Evolutionary conservation across 1,140 invertebrate species (phyloP).

Genomic region (Scaptomyza hsui): DNA sequence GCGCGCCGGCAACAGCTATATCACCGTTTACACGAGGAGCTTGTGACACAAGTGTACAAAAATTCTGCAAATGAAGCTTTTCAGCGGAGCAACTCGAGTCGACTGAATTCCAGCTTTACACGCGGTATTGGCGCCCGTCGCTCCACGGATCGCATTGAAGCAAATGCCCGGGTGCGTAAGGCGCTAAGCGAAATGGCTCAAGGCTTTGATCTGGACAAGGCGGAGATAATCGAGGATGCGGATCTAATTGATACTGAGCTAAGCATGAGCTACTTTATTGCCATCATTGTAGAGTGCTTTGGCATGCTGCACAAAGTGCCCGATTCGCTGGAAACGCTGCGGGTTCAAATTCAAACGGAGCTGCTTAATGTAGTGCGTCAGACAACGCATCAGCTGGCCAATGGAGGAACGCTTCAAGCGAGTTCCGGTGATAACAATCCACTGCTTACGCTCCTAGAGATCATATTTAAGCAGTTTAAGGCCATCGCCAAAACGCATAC

Average conservation of each 20-base stretch:
- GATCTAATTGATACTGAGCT: constrained; percentile 88
- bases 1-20: constrained; percentile 90
- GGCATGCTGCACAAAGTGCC: constrained; percentile 93
- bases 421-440: constrained; percentile 66
- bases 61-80: constrained; percentile 87
- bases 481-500: constrained; percentile 89
- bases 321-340: constrained; percentile 93
- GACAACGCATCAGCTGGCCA: constrained; percentile 90
- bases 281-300: constrained; percentile 93
- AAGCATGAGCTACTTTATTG: constrained; percentile 89
- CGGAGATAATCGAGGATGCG: constrained; percentile 87
- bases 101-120: constrained; percentile 85
- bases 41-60: constrained; percentile 91
- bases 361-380: constrained; percentile 90
- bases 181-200: constrained; percentile 84
- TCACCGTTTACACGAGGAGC: constrained; percentile 88
- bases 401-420: constrained; percentile 81
- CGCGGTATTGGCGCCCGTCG: constrained; percentile 85
- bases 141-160: constrained; percentile 85
- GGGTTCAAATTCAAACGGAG: constrained; percentile 92
- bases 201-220: constrained; percentile 74
- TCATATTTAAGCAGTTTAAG: constrained; percentile 91
- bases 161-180: constrained; percentile 83
- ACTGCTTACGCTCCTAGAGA: constrained; percentile 86
- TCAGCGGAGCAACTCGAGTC: constrained; percentile 87